Evolutionary conservation across 2,113 vertebrate species (phyloP), one percentile per base, ranked within the genome.

Genomic region (Hepsetus odoe): DNA sequence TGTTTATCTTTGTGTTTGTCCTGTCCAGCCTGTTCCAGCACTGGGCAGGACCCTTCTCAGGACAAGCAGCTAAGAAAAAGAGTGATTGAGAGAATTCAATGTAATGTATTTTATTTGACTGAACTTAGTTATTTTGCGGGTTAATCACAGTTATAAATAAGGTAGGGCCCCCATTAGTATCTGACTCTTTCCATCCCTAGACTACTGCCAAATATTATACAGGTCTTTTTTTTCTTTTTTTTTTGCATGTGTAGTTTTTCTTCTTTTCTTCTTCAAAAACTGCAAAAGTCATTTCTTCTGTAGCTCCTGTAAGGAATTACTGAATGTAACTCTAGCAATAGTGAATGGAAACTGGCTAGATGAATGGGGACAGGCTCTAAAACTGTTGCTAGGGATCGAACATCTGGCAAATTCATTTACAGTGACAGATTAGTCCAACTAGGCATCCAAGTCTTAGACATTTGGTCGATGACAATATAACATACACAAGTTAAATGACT

Each of bases 401-500:
- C 74, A 76, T 68, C 74, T 68, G 64, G 74, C 64, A 44, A 42
- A 76, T 76, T 24, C 30, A 26, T 12, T 68, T 68, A 51, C 28
- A 62, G 71, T 26, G 40, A 61, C 56, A 78, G 53, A 9, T 24
- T 78, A 49, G 42, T n/a, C 58, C 56, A 40, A 58, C 70, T 64
- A 22, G 49, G 66, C 33, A 26, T 51, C 68, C 11, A 61, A 71
- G 32, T 22, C 66, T 12, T 35, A n/a, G 42, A 44, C 68, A 72
- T 9, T 8, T n/a, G 76, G 56, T 9, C 28, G 22, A 18, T 61
- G 55, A 68, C 74, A 42, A 58, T 49, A 26, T 33, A 65, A 55
- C 62, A 40, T 49, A 61, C 44, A 59, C 61, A 66, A 40, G 61
- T 65, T 68, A 24, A 26, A 5, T 7, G 30, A 49, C 16, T 20